Evolutionary conservation across 37 sponge, comb jelly and placozoan species (phyloP).

Genomic region (Beroe ovata): DNA sequence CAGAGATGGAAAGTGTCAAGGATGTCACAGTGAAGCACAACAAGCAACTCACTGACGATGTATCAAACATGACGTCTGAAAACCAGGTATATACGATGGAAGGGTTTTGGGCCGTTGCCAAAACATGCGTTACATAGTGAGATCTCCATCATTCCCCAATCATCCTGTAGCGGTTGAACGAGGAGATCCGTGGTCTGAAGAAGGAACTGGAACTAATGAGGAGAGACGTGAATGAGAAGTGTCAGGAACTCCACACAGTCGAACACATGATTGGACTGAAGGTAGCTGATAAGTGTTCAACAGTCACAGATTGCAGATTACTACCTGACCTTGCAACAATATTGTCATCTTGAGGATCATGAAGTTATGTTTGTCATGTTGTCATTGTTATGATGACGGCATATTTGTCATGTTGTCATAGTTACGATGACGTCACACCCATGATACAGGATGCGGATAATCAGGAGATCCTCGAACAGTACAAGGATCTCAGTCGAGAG

Average conservation of each 20-base stretch:
- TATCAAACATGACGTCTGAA: slow-evolving; percentile 18
- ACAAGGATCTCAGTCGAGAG: not conserved
- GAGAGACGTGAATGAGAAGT: slow-evolving; percentile 30
- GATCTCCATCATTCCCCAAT: too few relatives aligned
- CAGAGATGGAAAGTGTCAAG: slow-evolving; percentile 27
- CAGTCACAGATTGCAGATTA: too few relatives aligned
- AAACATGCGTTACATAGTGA: too few relatives aligned
- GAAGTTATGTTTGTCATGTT: too few relatives aligned
- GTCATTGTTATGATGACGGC: too few relatives aligned
- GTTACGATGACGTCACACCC: too few relatives aligned
- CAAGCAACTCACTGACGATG: slow-evolving; percentile 55
- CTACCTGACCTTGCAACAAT: too few relatives aligned
- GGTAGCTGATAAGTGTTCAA: too few relatives aligned
- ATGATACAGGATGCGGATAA: slow-evolving; percentile 43
- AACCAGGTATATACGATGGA: slow-evolving; percentile 13
- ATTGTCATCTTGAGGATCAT: too few relatives aligned
- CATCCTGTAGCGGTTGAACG: slow-evolving; percentile 31
- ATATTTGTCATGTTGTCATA: too few relatives aligned
- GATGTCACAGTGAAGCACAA: slow-evolving; percentile 48
- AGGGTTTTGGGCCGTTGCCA: too few relatives aligned
- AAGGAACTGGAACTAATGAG: slow-evolving; percentile 15
- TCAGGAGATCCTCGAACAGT: slow-evolving; percentile 18
- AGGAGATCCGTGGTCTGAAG: slow-evolving; percentile 41
- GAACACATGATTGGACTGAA: slow-evolving; percentile 45
- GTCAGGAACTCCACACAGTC: slow-evolving; percentile 15